phyloP scores from a whole-genome alignment of 2,888 invertebrate genomes.

The Phragmatobia fuliginosa region DNA sequence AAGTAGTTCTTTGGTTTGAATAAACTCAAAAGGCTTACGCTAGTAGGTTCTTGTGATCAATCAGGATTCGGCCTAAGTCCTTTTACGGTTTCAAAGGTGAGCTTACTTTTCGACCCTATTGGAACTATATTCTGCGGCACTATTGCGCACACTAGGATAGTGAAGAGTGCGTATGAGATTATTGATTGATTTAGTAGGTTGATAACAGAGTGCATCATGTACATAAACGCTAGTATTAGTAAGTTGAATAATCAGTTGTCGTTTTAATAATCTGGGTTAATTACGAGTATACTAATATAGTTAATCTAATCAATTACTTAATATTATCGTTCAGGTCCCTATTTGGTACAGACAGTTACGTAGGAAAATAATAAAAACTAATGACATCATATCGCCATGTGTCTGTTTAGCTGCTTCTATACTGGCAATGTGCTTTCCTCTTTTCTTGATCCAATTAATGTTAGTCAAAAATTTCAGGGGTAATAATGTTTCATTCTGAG shows the following conservation, averaged over 20 bases:
- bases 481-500: not conserved
- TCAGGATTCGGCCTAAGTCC: constrained; percentile 11
- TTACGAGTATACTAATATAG: too few relatives aligned
- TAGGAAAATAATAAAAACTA: not conserved
- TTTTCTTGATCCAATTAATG: not conserved
- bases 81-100: not conserved
- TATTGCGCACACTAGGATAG: not conserved
- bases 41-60: constrained; percentile 7
- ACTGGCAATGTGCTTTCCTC: not conserved
- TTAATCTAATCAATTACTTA: too few relatives aligned
- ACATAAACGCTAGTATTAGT: not conserved
- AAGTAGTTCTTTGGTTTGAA: constrained; percentile 2
- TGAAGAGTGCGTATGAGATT: not conserved
- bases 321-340: too few relatives aligned
- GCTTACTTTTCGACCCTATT: not conserved
- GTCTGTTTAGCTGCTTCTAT: not conserved
- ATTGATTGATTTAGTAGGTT: not conserved
- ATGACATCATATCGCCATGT: not conserved
- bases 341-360: not conserved
- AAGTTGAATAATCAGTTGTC: not conserved
- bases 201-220: not conserved
- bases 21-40: constrained; percentile 3
- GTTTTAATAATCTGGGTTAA: too few relatives aligned
- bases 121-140: not conserved
- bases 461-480: not conserved